Percentiles rank a stretch among this genome's conserved stretches.
These are phyloP conservation scores for Eulemur rufifrons DNA, from an alignment of 2,113 vertebrate genomes.

Conservation along the genomic window DNA sequence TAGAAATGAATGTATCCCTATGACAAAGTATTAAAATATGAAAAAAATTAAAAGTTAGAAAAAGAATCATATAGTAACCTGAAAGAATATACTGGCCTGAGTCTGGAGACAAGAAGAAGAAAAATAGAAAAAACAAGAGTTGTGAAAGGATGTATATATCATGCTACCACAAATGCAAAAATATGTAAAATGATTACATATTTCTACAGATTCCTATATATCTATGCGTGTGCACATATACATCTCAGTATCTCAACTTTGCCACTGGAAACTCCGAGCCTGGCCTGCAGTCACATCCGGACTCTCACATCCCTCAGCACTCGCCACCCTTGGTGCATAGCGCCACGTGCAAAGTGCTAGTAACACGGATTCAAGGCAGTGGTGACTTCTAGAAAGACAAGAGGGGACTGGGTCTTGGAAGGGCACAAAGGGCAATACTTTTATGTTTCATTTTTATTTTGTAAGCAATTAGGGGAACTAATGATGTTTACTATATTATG, in stretches of 20 bases:
- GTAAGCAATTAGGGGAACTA: neutral
- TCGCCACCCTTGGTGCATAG: accelerated
- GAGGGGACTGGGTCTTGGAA: no score
- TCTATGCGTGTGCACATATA: neutral
- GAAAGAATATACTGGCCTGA: neutral
- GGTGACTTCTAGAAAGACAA: neutral
- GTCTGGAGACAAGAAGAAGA: neutral
- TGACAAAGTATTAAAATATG: neutral
- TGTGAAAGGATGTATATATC: neutral
- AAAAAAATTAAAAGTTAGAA: neutral
- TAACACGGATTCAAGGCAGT: neutral
- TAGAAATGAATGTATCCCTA: neutral
- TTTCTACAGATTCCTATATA: neutral
- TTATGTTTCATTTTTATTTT: neutral
- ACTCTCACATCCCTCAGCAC: neutral
- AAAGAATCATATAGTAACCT: neutral
- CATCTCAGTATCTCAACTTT: no score
- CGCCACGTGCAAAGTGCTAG: accelerated
- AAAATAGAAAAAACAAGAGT: neutral
- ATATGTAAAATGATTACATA: accelerated
- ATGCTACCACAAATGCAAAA: neutral
- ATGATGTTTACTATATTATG: neutral
- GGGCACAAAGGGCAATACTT: accelerated
- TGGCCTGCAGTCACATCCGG: neutral
- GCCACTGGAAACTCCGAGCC: neutral